Base-by-base conservation (phyloP, 1,140 invertebrate species). In the Catajapyx aquilonaris region DNA sequence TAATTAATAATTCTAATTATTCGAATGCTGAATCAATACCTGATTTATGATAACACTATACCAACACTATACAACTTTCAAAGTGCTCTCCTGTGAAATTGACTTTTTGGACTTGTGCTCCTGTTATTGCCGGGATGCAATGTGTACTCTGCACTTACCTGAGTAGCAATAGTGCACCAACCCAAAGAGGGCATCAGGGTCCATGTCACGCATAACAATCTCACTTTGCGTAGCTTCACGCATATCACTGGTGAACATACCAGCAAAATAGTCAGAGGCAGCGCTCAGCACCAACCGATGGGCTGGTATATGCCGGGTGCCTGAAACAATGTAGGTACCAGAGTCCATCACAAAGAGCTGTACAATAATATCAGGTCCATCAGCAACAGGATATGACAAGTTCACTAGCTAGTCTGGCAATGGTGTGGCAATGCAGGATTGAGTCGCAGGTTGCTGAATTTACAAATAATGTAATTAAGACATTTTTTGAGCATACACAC, bases 251-350 rank as follows among this genome's bases (percentile, higher is more conserved):
- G 81, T 90, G 53, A 94, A 94, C 86, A 93, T 93, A 31, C 84
- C 85, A 34, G 81, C 73, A 65, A 94, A 94, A 59, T 93, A 94
- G 60, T 88, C 83, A 47, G 83, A 90, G 32, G 79, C 81, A 39
- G 85, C 81, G 49, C 80, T 78, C 32, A 93, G 64, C 38, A 93
- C 78, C 40, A 91, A 49, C 37, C 70, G 60, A 53, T 76, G 73
- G 19, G 71, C 71, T 18, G 64, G 56, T 39, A 75, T 64, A 30
- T 61, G 58, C 52, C 71, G 74, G 47, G 52, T 59, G 39, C 61
- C 66, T 52, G 49, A 49, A 48, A 36, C 55, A 46, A 30, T 37
- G 33, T 45, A 57, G 55, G 45, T 54, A 52, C 42, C 52, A 53
- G 10, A 59, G 45, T 38, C 39, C 16, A 23, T 19, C 13, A 38